These are phyloP conservation scores for Pocillopora damicornis DNA, from an alignment of 64 coral and sea anemone species.

Conservation along the genomic window DNA sequence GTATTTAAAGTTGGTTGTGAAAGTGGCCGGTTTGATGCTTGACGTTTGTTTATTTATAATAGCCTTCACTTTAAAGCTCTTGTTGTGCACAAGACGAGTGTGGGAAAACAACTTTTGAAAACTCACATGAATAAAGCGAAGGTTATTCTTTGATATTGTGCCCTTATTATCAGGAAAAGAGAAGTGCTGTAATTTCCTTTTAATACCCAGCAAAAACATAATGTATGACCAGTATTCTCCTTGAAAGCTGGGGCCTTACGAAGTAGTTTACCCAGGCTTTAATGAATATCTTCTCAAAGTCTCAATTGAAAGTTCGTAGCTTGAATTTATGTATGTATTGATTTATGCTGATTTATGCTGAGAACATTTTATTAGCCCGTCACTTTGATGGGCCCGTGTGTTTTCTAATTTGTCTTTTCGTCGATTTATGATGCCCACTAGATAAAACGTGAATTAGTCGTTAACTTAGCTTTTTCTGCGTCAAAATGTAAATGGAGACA, in stretches of 20 bases:
- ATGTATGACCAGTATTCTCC: no score
- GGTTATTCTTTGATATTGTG: not conserved
- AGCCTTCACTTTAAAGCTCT: slow-evolving; percentile 24
- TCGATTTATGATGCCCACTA: no score
- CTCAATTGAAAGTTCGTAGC: not conserved
- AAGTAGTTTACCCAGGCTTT: not conserved
- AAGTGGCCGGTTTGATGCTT: slow-evolving; percentile 17
- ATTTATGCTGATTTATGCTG: not conserved
- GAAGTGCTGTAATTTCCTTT: not conserved
- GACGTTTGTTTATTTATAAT: slow-evolving; percentile 27
- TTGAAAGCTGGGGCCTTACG: not conserved
- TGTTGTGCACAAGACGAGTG: not conserved
- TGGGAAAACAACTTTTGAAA: not conserved
- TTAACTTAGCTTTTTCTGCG: no score
- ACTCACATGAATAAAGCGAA: not conserved
- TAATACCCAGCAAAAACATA: no score
- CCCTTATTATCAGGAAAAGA: not conserved
- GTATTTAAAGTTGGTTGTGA: slow-evolving; percentile 7
- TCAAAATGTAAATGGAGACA: no score
- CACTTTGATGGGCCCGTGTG: not conserved
- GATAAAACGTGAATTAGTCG: no score
- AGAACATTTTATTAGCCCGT: not conserved
- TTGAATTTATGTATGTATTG: not conserved
- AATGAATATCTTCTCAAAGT: not conserved
- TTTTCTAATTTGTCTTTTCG: not conserved